A percentile compares a stretch with the other conserved stretches of the same genome.
Conservation (phyloP, 2,113 vertebrate species). For the Panthera uncia region DNA sequence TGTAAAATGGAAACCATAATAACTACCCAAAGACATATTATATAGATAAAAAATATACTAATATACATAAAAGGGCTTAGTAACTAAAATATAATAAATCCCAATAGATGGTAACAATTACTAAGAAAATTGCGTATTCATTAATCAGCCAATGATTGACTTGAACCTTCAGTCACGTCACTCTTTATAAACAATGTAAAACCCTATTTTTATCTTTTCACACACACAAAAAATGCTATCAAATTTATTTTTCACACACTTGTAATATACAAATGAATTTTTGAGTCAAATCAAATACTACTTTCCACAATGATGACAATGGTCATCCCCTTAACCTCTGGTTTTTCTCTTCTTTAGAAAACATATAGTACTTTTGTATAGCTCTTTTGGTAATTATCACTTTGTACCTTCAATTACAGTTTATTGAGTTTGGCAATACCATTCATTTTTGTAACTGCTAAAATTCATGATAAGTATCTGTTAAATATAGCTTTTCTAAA, state of each 20-base stretch:
- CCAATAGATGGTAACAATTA: neutral
- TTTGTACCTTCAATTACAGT: neutral
- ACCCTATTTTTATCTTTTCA: neutral
- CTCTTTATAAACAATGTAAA: neutral
- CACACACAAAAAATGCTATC: neutral
- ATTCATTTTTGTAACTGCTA: neutral
- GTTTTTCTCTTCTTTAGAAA: neutral
- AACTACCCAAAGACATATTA: conserved; percentile 21
- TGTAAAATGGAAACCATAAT: conserved; percentile 6
- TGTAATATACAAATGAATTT: neutral
- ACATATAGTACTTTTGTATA: neutral
- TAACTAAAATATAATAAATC: conserved; percentile 7
- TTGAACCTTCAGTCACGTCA: neutral
- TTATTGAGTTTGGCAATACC: neutral
- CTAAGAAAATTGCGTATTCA: neutral
- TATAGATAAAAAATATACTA: neutral
- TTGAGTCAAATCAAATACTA: neutral
- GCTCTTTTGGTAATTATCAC: neutral
- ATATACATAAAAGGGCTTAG: neutral
- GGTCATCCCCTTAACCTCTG: neutral
- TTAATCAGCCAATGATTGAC: neutral
- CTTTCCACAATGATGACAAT: neutral
- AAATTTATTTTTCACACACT: neutral
- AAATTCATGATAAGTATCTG: neutral
- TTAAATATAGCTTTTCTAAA: neutral